Conservation (phyloP, 2,888 invertebrate genomes). For the Xestia rhomboidea region DNA sequence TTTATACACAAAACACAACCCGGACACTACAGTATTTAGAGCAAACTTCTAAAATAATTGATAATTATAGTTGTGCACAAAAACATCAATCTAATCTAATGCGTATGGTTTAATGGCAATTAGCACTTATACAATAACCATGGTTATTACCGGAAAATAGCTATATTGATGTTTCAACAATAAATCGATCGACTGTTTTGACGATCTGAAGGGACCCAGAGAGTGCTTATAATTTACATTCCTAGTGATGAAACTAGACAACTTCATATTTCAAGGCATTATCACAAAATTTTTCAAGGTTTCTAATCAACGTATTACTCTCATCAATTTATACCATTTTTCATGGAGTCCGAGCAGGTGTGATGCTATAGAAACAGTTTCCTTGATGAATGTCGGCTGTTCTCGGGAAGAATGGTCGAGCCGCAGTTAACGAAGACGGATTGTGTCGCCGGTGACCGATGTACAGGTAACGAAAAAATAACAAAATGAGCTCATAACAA, state of each 20-base stretch:
- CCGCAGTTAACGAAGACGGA: constrained; percentile 83
- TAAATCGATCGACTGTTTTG: not conserved
- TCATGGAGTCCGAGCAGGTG: constrained; percentile 70
- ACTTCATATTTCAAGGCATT: constrained; percentile 1
- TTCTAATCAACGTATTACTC: constrained; percentile 60
- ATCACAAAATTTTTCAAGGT: not conserved
- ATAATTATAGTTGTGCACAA: not conserved
- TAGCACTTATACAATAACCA: not conserved
- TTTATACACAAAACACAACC: no score
- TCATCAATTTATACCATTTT: constrained; percentile 73
- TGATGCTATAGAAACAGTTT: constrained; percentile 73
- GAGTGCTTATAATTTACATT: not conserved
- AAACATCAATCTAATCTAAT: not conserved
- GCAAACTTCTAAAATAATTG: not conserved
- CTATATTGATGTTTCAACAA: not conserved
- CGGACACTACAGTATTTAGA: not conserved
- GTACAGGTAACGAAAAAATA: constrained; percentile 76
- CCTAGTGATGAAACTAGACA: not conserved
- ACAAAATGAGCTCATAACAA: constrained; percentile 68
- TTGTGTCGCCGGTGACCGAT: constrained; percentile 78
- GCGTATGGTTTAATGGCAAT: not conserved
- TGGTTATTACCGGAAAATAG: not conserved
- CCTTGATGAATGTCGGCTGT: constrained; percentile 80
- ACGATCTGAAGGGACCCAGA: not conserved
- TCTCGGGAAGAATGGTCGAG: constrained; percentile 72